Percentiles rank a stretch among this genome's conserved stretches.
These are phyloP conservation scores for Theristicus caerulescens DNA, from an alignment of 2,113 vertebrate genomes.

Conservation along the genomic window DNA sequence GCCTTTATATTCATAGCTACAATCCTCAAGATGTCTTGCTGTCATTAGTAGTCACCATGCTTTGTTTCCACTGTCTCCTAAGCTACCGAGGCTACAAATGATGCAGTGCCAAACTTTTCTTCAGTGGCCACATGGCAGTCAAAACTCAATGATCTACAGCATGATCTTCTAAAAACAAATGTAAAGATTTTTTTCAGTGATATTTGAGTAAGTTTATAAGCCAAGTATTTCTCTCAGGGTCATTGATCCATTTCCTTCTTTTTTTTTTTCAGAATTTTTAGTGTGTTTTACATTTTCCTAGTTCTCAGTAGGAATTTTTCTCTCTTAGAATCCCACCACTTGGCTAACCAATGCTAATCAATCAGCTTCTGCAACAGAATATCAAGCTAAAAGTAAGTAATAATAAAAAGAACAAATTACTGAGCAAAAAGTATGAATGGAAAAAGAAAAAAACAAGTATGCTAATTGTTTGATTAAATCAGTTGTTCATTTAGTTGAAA, in stretches of 20 bases:
- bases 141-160: not conserved
- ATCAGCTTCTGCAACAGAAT: not conserved
- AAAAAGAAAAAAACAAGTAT: not conserved
- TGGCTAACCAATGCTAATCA: not conserved
- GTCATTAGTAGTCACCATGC: not conserved
- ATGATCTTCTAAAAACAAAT: not conserved
- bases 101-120: not conserved
- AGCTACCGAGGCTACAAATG: not conserved
- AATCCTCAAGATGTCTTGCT: not conserved
- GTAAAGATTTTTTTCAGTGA: not conserved
- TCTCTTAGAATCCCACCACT: not conserved
- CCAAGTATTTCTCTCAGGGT: not conserved
- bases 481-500: not conserved
- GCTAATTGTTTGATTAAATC: not conserved
- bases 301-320: not conserved
- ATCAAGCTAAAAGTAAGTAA: not conserved
- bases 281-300: not conserved
- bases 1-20: not conserved
- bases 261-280: not conserved
- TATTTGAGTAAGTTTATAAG: not conserved
- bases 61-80: not conserved
- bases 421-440: not conserved
- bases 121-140: not conserved
- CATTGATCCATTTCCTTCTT: not conserved
- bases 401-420: not conserved